Evolutionary conservation across 2,113 vertebrate genomes (phyloP), one percentile per base, ranked within the genome.

Genomic region (Empidonax traillii): DNA sequence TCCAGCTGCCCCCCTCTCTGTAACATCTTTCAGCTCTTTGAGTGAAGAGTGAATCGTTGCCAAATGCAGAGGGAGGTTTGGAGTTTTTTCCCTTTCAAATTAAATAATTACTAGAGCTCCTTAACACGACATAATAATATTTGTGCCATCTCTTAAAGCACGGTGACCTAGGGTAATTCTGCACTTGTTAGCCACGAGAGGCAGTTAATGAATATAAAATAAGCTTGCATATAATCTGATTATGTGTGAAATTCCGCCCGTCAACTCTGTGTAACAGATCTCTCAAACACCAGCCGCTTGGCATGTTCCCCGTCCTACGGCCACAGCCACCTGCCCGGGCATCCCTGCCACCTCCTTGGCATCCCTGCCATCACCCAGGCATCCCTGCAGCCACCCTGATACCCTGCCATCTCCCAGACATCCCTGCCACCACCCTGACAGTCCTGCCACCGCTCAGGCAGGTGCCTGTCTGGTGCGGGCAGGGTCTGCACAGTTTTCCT

Each of bases 211-310:
- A 95, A 91, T 93, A 71, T 87, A 73, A 97, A 96, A 93, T 71
- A 94, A 95, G 89, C 89, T 83, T 90, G 85, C 90, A 76, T 76
- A 87, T 94, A 96, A 97, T 96, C 96, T 97, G 96, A 96, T 95
- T 95, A 92, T 87, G 94, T 96, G 90, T 96, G 96, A 97, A 97
- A 95, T 96, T 92, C 90, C 81, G 85, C 41, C 68, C 3, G 8
- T 85, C 83, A 66, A 0, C 63, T 87, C 71, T 0, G 0, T 30
- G 82, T 65, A 89, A 59, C 86, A 25, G 80, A 77, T 73, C 81
- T 68, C 62, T 61, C 6, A 1, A 63, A 69, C 79, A 86, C 65
- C 91, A 88, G 43, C 74, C 53, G 0, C 73, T 58, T 28, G 76
- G 73, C 21, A 2, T 8, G 37, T 69, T 89, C 80, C 69, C 37